Conservation (phyloP, 2,113 vertebrate species). For the Python bivittatus region DNA sequence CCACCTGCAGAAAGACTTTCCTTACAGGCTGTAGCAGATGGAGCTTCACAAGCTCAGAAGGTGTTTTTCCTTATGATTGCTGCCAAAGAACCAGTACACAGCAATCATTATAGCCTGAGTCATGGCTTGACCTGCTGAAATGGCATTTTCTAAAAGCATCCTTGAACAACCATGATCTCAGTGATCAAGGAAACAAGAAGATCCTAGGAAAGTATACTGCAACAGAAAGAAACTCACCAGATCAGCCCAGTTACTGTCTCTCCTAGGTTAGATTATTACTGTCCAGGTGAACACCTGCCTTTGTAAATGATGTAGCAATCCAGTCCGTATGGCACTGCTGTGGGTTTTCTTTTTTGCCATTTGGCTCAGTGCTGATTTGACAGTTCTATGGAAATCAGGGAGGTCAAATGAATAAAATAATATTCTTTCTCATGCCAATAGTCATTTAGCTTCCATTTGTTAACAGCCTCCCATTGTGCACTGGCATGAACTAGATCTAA, state of each 20-base stretch:
- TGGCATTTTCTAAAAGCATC: background rate
- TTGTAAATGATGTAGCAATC: background rate
- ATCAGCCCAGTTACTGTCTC: background rate
- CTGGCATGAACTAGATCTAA: background rate
- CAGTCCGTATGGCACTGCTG: background rate
- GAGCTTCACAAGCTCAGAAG: background rate
- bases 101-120: background rate
- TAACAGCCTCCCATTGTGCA: background rate
- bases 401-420: background rate
- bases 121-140: background rate
- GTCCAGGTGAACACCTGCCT: background rate
- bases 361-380: background rate
- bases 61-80: background rate
- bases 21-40: background rate
- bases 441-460: background rate
- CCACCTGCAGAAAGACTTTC: background rate
- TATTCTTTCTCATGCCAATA: background rate
- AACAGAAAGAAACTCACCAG: background rate
- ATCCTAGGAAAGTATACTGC: background rate
- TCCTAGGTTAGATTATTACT: background rate
- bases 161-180: background rate
- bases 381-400: background rate
- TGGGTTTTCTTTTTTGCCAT: background rate
- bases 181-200: background rate
- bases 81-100: background rate